Evolutionary conservation across 2,888 invertebrate genomes (phyloP).

Genomic region (Spicauda simplicius): DNA sequence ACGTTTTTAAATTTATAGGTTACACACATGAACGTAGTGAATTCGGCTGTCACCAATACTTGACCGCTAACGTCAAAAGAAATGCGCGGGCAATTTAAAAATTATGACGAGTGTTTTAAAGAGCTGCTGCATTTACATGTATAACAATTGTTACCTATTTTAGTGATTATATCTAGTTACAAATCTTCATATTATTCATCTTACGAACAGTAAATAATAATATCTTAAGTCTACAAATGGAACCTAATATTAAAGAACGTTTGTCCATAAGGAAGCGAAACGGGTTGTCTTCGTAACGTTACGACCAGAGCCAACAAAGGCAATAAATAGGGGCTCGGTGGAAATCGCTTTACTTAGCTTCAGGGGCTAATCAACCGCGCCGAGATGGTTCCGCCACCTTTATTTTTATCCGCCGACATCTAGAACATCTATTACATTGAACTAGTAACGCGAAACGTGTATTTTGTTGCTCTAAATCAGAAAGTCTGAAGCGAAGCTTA

Average conservation of each 20-base stretch:
- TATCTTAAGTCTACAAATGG: neutral
- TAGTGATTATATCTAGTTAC: too few relatives aligned
- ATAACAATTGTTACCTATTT: too few relatives aligned
- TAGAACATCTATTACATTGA: conserved; percentile 37
- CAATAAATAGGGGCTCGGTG: conserved; percentile 34
- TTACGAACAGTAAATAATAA: too few relatives aligned
- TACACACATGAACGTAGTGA: too few relatives aligned
- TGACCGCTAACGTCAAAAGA: too few relatives aligned
- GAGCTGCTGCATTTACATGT: too few relatives aligned
- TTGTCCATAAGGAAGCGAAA: conserved; percentile 28
- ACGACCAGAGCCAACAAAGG: conserved; percentile 25
- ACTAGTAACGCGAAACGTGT: conserved; percentile 27
- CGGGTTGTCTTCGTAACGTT: conserved; percentile 25
- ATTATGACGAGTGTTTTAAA: too few relatives aligned
- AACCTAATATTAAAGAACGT: conserved; percentile 9
- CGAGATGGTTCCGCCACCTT: conserved; percentile 42
- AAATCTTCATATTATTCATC: neutral
- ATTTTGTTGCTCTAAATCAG: conserved; percentile 25
- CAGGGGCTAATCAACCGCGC: conserved; percentile 48
- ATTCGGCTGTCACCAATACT: too few relatives aligned
- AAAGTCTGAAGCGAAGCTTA: conserved; percentile 7
- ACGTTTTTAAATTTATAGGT: too few relatives aligned
- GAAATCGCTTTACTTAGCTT: conserved; percentile 41
- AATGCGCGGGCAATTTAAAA: too few relatives aligned
- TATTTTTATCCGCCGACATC: conserved; percentile 42